A percentile compares a stretch with the other conserved stretches of the same genome.
phyloP scores from a whole-genome alignment of 2,113 vertebrate species.

The Butorides virescens region DNA sequence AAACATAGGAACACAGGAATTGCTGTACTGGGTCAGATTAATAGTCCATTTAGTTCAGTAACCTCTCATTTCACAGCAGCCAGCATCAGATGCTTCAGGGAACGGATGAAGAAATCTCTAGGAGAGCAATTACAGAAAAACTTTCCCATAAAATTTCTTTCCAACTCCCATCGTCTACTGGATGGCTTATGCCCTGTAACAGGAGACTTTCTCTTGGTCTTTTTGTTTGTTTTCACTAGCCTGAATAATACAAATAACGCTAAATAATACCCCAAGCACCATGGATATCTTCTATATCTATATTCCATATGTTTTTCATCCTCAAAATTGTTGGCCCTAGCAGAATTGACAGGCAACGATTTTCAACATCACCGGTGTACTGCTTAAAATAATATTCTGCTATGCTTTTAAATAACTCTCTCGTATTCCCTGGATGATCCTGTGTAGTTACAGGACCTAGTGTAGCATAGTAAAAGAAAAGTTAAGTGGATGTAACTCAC shows the following conservation, averaged over 20 bases:
- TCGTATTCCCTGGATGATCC: neutral
- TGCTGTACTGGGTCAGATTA: slow-evolving; percentile 51
- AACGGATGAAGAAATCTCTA: slow-evolving; percentile 57
- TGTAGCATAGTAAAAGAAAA: neutral
- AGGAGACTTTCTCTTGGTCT: neutral
- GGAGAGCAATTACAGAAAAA: slow-evolving; percentile 50
- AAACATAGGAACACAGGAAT: slow-evolving; percentile 41
- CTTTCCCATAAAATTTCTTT: slow-evolving; percentile 61
- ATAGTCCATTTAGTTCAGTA: slow-evolving; percentile 56
- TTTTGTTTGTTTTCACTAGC: slow-evolving; percentile 34
- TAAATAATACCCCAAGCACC: slow-evolving; percentile 15
- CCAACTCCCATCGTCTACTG: slow-evolving; percentile 21
- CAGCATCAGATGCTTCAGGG: slow-evolving; percentile 52
- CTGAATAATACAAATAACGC: slow-evolving; percentile 31
- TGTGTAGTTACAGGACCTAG: neutral
- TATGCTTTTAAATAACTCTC: neutral
- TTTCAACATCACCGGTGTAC: neutral
- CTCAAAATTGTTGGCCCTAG: neutral
- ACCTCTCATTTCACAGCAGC: slow-evolving; percentile 50
- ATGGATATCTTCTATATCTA: neutral
- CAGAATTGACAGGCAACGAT: neutral
- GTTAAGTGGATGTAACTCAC: neutral
- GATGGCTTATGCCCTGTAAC: slow-evolving; percentile 30
- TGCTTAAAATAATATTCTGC: slow-evolving; percentile 24
- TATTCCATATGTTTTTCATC: slow-evolving; percentile 46